A percentile compares a stretch with the other conserved stretches of the same genome.
Conservation (phyloP, 2,888 invertebrate genomes). For the Slavum lentiscoides region DNA sequence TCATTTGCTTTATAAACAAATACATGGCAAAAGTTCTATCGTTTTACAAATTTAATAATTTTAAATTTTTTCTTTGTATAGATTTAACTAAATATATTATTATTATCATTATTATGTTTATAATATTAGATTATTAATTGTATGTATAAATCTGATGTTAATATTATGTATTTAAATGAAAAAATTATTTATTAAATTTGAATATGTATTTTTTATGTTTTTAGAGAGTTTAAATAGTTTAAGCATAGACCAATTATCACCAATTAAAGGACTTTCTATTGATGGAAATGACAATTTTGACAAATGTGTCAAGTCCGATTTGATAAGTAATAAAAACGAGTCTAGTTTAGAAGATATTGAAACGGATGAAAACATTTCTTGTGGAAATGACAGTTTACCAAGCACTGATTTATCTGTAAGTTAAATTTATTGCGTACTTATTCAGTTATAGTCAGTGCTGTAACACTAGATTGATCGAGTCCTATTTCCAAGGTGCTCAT, state of each 20-base stretch:
- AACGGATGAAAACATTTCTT: constrained; percentile 45
- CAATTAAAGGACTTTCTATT: not conserved
- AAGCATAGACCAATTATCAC: constrained; percentile 26
- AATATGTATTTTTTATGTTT: constrained; percentile 3
- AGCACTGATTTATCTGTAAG: constrained; percentile 38
- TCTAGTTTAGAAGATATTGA: constrained; percentile 47
- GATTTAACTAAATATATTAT: too few relatives aligned
- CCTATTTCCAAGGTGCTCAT: too few relatives aligned
- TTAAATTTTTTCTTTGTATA: not conserved
- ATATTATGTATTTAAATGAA: too few relatives aligned
- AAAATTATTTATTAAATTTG: not conserved
- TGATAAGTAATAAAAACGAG: constrained; percentile 32
- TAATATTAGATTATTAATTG: too few relatives aligned
- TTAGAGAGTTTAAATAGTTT: constrained; percentile 16
- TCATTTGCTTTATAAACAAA: not conserved
- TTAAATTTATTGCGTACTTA: not conserved
- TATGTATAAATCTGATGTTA: too few relatives aligned
- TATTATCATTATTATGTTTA: too few relatives aligned
- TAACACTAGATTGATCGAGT: too few relatives aligned
- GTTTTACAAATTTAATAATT: not conserved
- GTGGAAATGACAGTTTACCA: constrained; percentile 32
- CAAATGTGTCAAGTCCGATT: constrained; percentile 22
- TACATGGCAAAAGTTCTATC: not conserved
- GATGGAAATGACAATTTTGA: constrained; percentile 31
- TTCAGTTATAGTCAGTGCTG: not conserved